Percentiles rank a stretch among this genome's conserved stretches.
Conservation (phyloP, 2,113 vertebrate species). For the Bufo gargarizans region DNA sequence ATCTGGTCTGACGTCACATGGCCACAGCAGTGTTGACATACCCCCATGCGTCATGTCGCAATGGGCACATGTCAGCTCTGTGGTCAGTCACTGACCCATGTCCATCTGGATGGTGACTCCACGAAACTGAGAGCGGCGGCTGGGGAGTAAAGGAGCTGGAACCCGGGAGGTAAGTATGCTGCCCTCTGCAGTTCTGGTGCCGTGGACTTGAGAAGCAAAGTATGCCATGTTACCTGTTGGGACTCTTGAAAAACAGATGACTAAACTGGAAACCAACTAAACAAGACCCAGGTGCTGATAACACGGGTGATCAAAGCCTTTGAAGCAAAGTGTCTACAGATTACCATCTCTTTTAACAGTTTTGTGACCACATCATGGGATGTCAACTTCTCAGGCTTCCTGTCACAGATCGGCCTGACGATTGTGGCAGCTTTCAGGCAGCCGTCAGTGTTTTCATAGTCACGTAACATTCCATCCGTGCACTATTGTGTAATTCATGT, state of each 20-base stretch:
- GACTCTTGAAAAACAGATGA: slow-evolving; percentile 1
- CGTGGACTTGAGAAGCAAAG: not conserved
- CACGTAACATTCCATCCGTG: not conserved
- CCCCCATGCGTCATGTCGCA: too few relatives aligned
- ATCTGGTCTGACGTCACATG: too few relatives aligned
- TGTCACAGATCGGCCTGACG: not conserved
- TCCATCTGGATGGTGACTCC: too few relatives aligned
- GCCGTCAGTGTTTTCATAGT: slow-evolving; percentile 20
- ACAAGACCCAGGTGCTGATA: not conserved
- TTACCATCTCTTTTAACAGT: slow-evolving; percentile 23
- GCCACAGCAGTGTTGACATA: too few relatives aligned
- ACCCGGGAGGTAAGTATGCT: too few relatives aligned
- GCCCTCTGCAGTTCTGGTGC: too few relatives aligned
- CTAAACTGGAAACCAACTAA: not conserved
- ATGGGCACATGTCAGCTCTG: too few relatives aligned
- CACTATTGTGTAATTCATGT: slow-evolving; percentile 1
- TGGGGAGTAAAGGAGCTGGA: too few relatives aligned
- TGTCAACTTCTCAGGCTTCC: slow-evolving; percentile 10
- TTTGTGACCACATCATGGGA: slow-evolving; percentile 35
- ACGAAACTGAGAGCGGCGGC: too few relatives aligned
- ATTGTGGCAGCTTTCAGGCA: slow-evolving; percentile 18
- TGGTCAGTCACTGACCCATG: too few relatives aligned
- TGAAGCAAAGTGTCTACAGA: not conserved
- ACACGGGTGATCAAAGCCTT: not conserved
- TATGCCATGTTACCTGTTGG: not conserved